These are phyloP conservation scores for Nymphalis io DNA, from an alignment of 1,140 invertebrate species.

Conservation along the genomic window DNA sequence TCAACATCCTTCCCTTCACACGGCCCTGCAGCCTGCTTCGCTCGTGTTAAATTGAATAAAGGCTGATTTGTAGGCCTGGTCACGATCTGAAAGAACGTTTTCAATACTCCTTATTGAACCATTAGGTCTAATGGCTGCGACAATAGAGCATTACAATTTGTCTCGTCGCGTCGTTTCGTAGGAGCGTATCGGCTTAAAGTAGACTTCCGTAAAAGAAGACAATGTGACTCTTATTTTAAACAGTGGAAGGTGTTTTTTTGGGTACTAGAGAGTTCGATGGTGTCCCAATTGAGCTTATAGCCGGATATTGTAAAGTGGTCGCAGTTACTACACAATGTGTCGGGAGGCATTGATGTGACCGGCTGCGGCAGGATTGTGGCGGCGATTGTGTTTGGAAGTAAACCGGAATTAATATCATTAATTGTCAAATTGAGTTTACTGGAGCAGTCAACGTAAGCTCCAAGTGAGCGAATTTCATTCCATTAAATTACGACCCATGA, in stretches of 20 bases:
- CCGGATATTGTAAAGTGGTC: constrained; percentile 77
- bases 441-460: constrained; percentile 27
- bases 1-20: constrained; percentile 69
- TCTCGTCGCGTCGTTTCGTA: constrained; percentile 52
- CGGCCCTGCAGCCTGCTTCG: constrained; percentile 57
- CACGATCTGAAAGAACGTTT: constrained; percentile 68
- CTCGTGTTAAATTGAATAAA: constrained; percentile 71
- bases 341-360: constrained; percentile 58
- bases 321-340: constrained; percentile 62
- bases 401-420: constrained; percentile 55
- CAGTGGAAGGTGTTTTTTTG: constrained; percentile 50
- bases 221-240: constrained; percentile 58
- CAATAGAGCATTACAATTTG: constrained; percentile 78
- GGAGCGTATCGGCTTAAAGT: constrained; percentile 42
- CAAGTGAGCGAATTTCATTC: constrained; percentile 28
- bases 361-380: constrained; percentile 45
- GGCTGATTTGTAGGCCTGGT: constrained; percentile 64
- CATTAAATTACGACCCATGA: constrained; percentile 3
- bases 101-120: constrained; percentile 76
- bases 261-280: constrained; percentile 36
- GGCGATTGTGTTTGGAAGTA: constrained; percentile 42
- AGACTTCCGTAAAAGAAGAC: constrained; percentile 40
- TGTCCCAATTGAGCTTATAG: constrained; percentile 72
- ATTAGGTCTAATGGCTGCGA: constrained; percentile 73
- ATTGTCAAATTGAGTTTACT: constrained; percentile 40